These are phyloP conservation scores for Heliconius erato DNA, from an alignment of 2,888 invertebrate genomes.

Conservation along the genomic window DNA sequence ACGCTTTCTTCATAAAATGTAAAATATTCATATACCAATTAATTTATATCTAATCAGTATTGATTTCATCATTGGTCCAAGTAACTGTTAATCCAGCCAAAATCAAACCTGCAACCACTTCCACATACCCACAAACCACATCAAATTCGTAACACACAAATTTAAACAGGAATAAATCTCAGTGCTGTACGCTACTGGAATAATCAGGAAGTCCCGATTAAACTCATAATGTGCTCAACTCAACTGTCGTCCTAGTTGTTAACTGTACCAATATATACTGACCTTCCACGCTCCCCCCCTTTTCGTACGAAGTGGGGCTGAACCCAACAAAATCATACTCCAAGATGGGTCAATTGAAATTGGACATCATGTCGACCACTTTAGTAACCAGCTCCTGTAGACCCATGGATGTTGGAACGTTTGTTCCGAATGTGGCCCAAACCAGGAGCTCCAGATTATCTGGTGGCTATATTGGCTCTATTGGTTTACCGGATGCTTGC, in stretches of 20 bases:
- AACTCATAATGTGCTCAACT: conserved; percentile 82
- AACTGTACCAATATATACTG: conserved; percentile 63
- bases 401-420: conserved; percentile 53
- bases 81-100: background rate
- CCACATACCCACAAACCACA: background rate
- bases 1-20: too few species aligned
- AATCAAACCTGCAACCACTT: background rate
- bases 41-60: too few species aligned
- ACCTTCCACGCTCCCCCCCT: conserved; percentile 57
- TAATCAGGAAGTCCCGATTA: conserved; percentile 85
- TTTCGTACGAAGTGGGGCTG: conserved; percentile 39
- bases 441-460: conserved; percentile 60
- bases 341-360: conserved; percentile 45
- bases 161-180: conserved; percentile 83
- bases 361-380: conserved; percentile 46
- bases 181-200: conserved; percentile 68
- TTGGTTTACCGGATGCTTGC: conserved; percentile 82
- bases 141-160: conserved; percentile 49
- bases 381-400: conserved; percentile 40
- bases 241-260: conserved; percentile 79
- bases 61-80: too few species aligned
- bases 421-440: conserved; percentile 52
- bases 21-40: too few species aligned
- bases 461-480: conserved; percentile 79
- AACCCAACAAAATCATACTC: conserved; percentile 34